Conservation (phyloP, 1,140 invertebrate species). For the Cherax destructor region DNA sequence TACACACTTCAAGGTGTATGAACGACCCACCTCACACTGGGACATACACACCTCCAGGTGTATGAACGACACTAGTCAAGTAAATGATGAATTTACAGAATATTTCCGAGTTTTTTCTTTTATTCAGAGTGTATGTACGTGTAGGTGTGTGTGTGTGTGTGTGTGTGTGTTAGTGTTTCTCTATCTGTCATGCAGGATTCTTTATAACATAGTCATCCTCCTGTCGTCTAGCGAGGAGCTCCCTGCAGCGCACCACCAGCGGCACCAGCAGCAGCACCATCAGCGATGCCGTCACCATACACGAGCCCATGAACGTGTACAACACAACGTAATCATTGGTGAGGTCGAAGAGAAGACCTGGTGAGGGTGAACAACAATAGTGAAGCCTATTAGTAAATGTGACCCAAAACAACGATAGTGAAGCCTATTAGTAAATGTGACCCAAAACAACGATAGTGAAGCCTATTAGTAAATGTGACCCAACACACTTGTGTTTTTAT, state of each 20-base stretch:
- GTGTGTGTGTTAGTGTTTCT: neutral
- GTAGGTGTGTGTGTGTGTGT: too few relatives aligned
- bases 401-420: neutral
- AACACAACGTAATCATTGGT: slow-evolving; percentile 24
- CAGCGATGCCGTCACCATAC: slow-evolving; percentile 26
- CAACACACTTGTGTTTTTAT: neutral
- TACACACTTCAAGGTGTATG: neutral
- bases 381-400: neutral
- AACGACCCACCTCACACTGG: neutral
- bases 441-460: neutral
- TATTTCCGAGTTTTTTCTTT: neutral
- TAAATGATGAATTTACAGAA: neutral
- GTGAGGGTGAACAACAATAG: neutral
- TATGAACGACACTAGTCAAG: neutral
- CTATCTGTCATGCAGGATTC: neutral
- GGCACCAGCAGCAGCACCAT: slow-evolving; percentile 9
- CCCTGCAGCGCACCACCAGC: neutral
- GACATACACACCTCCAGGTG: neutral
- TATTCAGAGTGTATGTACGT: neutral
- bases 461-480: too few relatives aligned
- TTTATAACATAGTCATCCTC: neutral
- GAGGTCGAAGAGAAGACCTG: slow-evolving; percentile 26
- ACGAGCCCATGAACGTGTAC: slow-evolving; percentile 36
- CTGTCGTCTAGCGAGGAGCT: neutral
- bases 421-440: neutral